These are phyloP conservation scores for Probaryconus sp. DNA, from an alignment of 1,140 invertebrate species.

Conservation along the genomic window DNA sequence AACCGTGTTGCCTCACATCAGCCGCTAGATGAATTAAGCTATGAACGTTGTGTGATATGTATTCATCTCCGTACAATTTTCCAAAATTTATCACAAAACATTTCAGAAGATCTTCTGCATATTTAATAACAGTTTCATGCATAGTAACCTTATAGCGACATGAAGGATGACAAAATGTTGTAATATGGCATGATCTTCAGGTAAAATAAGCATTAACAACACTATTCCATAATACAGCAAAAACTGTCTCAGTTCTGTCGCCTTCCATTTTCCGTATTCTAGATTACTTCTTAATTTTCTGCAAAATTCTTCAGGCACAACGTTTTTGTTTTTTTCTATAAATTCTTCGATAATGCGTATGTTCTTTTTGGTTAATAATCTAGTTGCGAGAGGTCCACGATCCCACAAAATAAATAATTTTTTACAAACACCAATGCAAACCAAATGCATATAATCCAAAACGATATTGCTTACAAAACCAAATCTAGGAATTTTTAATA, in stretches of 20 bases:
- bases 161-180: no score
- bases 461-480: conserved; percentile 54
- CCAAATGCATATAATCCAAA: conserved; percentile 63
- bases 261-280: conserved; percentile 62
- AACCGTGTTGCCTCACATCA: no score
- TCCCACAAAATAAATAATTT: conserved; percentile 59
- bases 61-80: no score
- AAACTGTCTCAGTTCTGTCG: conserved; percentile 65
- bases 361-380: neutral
- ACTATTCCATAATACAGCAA: conserved; percentile 63
- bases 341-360: neutral
- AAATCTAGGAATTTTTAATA: conserved; percentile 44
- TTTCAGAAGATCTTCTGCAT: no score
- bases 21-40: no score
- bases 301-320: conserved; percentile 61
- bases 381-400: conserved; percentile 17
- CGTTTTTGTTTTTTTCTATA: neutral
- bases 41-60: no score
- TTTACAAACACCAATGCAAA: conserved; percentile 62
- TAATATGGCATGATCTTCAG: neutral
- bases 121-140: no score
- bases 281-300: conserved; percentile 56
- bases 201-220: conserved; percentile 24
- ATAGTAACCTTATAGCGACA: no score
- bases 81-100: no score